Evolutionary conservation across 2,797 vertebrate species (phyloP).

Genomic region (Limosa lapponica): DNA sequence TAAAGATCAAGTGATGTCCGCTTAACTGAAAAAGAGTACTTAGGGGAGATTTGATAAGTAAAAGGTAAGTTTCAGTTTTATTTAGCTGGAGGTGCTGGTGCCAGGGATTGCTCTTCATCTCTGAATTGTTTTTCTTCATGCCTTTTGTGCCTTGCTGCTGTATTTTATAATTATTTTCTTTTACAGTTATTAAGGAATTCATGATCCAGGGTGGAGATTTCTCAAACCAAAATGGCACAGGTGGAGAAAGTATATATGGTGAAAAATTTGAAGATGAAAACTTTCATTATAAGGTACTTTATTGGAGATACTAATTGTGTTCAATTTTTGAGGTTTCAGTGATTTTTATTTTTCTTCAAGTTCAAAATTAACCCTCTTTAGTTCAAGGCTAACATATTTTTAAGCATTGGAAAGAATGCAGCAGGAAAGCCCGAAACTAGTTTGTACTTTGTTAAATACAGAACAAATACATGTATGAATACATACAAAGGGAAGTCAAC

Average conservation of each 20-base stretch:
- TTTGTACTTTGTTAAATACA: neutral
- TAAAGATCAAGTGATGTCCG: neutral
- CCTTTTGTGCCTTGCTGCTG: neutral
- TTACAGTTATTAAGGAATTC: constrained; percentile 94
- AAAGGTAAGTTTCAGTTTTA: neutral
- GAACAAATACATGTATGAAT: neutral
- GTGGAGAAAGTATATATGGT: constrained; percentile 98
- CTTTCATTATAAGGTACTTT: constrained; percentile 92
- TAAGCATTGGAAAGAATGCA: neutral
- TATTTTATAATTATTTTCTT: neutral
- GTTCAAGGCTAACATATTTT: neutral
- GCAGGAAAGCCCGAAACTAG: neutral
- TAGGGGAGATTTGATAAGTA: neutral
- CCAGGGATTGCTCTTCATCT: neutral
- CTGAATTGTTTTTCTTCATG: neutral
- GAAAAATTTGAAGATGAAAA: constrained; percentile 99
- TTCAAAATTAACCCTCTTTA: neutral
- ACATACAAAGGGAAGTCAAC: neutral
- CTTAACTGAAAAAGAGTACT: neutral
- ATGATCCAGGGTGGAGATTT: constrained; percentile 99
- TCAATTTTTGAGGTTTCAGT: neutral
- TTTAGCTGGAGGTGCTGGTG: neutral
- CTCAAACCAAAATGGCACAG: constrained; percentile 96
- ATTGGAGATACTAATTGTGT: neutral
- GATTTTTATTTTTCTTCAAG: neutral